These are phyloP conservation scores for Delphinus delphis DNA, from an alignment of 2,113 vertebrate species.

Conservation along the genomic window DNA sequence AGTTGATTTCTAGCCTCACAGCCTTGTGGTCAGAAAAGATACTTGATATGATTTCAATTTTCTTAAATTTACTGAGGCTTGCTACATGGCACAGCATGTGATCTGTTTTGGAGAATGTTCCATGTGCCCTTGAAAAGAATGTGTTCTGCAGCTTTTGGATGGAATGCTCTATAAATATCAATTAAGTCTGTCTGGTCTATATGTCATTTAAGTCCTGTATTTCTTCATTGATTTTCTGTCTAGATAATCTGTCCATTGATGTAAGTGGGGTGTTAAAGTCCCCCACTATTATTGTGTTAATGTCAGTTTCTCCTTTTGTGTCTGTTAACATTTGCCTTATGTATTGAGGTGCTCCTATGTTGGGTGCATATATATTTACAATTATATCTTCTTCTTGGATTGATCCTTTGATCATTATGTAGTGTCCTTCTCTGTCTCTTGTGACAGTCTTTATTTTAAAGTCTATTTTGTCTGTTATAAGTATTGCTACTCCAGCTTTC, in stretches of 20 bases:
- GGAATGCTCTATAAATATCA: not conserved
- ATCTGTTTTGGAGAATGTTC: not conserved
- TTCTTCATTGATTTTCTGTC: not conserved
- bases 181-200: not conserved
- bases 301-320: not conserved
- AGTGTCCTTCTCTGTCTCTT: too few relatives aligned
- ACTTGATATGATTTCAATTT: not conserved
- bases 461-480: not conserved
- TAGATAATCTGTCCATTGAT: not conserved
- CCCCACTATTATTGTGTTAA: not conserved
- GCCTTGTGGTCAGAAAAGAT: not conserved
- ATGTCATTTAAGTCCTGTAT: not conserved
- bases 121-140: not conserved
- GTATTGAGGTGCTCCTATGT: too few relatives aligned
- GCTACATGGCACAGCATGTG: not conserved
- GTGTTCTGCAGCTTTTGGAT: not conserved
- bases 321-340: too few relatives aligned
- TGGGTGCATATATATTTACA: too few relatives aligned
- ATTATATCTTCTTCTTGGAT: too few relatives aligned
- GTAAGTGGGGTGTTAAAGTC: not conserved
- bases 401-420: too few relatives aligned
- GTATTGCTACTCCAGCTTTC: not conserved
- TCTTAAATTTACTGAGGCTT: not conserved
- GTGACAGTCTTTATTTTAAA: too few relatives aligned
- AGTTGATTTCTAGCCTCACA: not conserved